Base-by-base conservation (phyloP, 2,888 invertebrate genomes). In the Stenichneumon culpator region DNA sequence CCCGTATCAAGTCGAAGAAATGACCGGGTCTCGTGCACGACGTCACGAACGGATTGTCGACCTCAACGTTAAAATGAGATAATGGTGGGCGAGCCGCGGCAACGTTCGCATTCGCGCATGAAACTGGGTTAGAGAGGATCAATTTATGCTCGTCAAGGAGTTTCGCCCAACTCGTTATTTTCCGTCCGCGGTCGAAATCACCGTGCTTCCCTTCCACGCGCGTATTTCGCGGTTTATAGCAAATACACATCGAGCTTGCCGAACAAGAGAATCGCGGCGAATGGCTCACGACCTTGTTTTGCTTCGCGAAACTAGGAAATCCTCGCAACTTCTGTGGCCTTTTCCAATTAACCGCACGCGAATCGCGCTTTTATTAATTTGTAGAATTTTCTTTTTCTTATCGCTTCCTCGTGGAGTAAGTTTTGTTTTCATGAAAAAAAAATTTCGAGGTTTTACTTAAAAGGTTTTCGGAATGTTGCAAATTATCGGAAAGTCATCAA, bases 91-190 rank as follows among this genome's bases (percentile, higher is more conserved):
- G 25, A 57, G 44, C 50, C 28, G 28, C 44, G 80, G 69, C 72
- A 63, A 78, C 32, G 65, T 84, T 79, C 44, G 80, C 74, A 83
- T 89, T 86, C 80, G 74, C 67, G 69, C 72, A 44, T 52, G 52
- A 90, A 88, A 90, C 87, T 90, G 84, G 89, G 89, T 90, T 89
- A 89, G 69, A 65, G 67, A 57, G 67, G 86, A 90, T 89, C 87
- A 87, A 89, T 89, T 88, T 81, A 9, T 72, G 67, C 44, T 36
- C 9, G 19, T 28, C 32, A 25, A 81, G 67, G 68, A 81, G 67
- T 81, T 81, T 75, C 47, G 19, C 22, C 54, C 54, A 68, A 75
- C 81, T 81, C 68, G 81, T 81, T 68, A 69, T 70, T 25, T 60
- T 14, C 25, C 25, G 25, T 57, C 39, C 52, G 60, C 54, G 72